phyloP scores from a whole-genome alignment of 2,888 invertebrate species.

The Disparrhopalites patrizii region DNA sequence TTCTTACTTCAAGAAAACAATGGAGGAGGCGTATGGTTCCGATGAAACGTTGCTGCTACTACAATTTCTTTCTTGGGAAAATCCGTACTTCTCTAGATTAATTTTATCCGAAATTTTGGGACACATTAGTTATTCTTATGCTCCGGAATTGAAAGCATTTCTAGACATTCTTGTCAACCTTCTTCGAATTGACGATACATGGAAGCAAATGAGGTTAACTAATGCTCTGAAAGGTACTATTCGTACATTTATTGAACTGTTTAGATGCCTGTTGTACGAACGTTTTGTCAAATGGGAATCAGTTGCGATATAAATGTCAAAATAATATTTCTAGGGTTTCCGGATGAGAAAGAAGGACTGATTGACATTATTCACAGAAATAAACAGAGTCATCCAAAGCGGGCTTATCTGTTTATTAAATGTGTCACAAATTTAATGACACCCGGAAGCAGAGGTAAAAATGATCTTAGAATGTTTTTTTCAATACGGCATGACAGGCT shows the following conservation, averaged over 20 bases:
- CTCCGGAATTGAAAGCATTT: slow-evolving; percentile 88
- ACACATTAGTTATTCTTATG: slow-evolving; percentile 83
- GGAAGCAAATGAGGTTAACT: slow-evolving; percentile 91
- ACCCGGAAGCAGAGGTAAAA: slow-evolving; percentile 53
- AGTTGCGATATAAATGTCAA: not conserved
- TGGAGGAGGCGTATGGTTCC: slow-evolving; percentile 87
- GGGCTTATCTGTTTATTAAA: slow-evolving; percentile 96
- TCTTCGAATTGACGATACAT: slow-evolving; percentile 86
- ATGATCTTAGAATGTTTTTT: no score
- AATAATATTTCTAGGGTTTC: slow-evolving; percentile 49
- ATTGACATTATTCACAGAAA: slow-evolving; percentile 88
- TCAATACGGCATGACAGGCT: no score
- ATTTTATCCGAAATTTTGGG: slow-evolving; percentile 86
- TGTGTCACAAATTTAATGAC: slow-evolving; percentile 86
- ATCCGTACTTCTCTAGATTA: slow-evolving; percentile 84
- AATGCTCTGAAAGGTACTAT: slow-evolving; percentile 79
- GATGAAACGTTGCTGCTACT: slow-evolving; percentile 86
- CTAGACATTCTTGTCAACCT: slow-evolving; percentile 83
- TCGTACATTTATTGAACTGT: not conserved
- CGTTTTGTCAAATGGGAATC: slow-evolving; percentile 5
- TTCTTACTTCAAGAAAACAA: slow-evolving; percentile 88
- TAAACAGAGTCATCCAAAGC: slow-evolving; percentile 91
- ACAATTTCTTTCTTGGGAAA: slow-evolving; percentile 95
- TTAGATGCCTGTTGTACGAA: not conserved
- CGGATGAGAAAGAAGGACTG: slow-evolving; percentile 83